These are phyloP conservation scores for Holotrichia oblita DNA, from an alignment of 1,140 invertebrate species.

Conservation along the genomic window DNA sequence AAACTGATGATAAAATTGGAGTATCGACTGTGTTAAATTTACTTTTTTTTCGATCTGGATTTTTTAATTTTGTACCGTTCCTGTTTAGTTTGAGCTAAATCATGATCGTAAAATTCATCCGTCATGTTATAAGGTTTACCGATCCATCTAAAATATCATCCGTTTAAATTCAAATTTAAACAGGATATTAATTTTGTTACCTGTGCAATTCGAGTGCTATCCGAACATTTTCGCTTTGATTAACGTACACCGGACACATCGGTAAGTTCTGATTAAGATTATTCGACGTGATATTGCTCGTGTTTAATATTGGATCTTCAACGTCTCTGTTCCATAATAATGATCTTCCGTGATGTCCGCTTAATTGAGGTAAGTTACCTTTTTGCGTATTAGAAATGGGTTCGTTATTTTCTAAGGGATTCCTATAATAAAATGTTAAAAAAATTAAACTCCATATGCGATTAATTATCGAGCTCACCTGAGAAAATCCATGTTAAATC, in stretches of 20 bases:
- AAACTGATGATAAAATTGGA: conserved; percentile 34
- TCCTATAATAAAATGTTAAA: background rate
- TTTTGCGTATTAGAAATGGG: background rate
- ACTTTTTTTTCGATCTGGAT: conserved; percentile 12
- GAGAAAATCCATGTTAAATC: conserved; percentile 54
- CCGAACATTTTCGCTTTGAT: conserved; percentile 85
- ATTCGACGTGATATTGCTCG: conserved; percentile 53
- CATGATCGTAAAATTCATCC: conserved; percentile 40
- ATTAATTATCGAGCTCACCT: conserved; percentile 49
- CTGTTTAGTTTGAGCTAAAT: background rate
- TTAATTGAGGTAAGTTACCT: conserved; percentile 23
- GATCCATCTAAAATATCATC: conserved; percentile 52
- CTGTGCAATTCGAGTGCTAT: conserved; percentile 68
- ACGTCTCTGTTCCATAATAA: conserved; percentile 70
- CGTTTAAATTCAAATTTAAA: background rate
- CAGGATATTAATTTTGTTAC: conserved; percentile 42
- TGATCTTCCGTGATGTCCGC: conserved; percentile 57
- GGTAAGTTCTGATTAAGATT: conserved; percentile 51
- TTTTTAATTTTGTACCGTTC: background rate
- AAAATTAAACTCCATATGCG: no score
- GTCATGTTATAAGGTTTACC: conserved; percentile 54
- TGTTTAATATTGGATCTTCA: conserved; percentile 57
- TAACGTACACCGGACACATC: conserved; percentile 78
- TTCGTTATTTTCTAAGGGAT: background rate
- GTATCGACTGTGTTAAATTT: conserved; percentile 33